Base-by-base conservation (phyloP, 2,888 invertebrate species). In the Meghimatium bilineatum region DNA sequence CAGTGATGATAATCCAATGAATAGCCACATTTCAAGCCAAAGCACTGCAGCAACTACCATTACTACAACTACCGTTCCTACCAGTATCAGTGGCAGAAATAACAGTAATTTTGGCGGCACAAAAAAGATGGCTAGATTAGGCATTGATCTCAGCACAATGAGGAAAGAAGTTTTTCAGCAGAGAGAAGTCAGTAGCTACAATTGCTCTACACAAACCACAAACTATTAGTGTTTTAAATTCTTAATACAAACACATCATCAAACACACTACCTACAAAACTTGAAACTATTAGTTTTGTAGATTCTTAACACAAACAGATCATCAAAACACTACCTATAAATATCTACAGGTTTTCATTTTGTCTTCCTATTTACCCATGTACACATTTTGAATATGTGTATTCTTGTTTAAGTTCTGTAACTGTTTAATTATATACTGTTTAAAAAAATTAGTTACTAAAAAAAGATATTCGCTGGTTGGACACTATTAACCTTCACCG, bases 121-220 rank as follows among this genome's bases (percentile, higher is more conserved):
- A 8, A 74, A 20, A 29, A 89, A 84, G 63, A 83, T 86, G 5
- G 83, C 89, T 14, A 89, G 89, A 0, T 87, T 89, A 14, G 88
- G 89, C 23, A 88, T 89, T 36, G 91, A 91, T 81, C 88, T 91
- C 52, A 90, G 88, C 84, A 87, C 89, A 6, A 89, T 90, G 88
- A 90, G 90, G 78, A 90, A 90, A 71, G 91, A 91, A 80, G 89
- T 89, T 1, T 87, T 88, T 78, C 80, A 86, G 14, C 85, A 87
- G 5, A 85, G 83, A 56, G 88, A 88, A 85, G 88, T 87, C 23
- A 66, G 85, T 63, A 8, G 29, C 17, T 56, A 23, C 5, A 23
- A 20, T 23, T 56, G 17, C 23, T 56, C 14, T 56, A 56, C 56
- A 20, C 56, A n/a, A n/a, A n/a, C n/a, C n/a, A n/a, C n/a, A n/a